Evolutionary conservation across 2,888 invertebrate species (phyloP), one percentile per base, ranked within the genome.

Genomic region (Pristionchus mayeri): DNA sequence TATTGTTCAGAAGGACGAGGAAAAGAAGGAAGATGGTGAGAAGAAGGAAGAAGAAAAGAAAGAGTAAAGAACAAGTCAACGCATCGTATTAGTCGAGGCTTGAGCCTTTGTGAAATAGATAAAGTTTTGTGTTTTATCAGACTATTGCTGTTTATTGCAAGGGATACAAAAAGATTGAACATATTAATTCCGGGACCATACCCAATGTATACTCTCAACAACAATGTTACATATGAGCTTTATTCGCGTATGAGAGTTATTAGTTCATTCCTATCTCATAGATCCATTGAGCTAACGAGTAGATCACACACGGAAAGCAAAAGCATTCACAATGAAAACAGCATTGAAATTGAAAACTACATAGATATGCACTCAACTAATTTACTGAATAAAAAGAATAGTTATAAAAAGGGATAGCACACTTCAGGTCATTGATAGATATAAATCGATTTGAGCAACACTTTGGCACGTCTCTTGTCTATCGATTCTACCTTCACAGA

Each of bases 41-140:
- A 71, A 71, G 71, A 71, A 71, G 37, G 71, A 71, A 71, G 71
- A 71, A 71, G 71, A 71, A 30, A 71, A 71, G 71, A 71, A 71
- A 71, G 71, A 71, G 71, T 40, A 24, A 71, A n/a, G 11, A n/a
- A n/a, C 71, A 16, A 71, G 44, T 37, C 71, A 44, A 50, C 18
- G 7, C 44, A 21, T 37, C 44, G 71, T 71, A 71, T 40, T 7
- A n/a, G 71, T 71, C 40, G 44, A 71, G 40, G 71, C 71, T 24
- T 71, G 37, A 71, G 71, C 71, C 71, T 71, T 71, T n/a, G 54
- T 52, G 50, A 79, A 50, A 79, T 21, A 52, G 37, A 79, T 63
- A 63, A 63, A 63, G 63, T 30, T 63, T 63, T 63, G 63, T 63
- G 63, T 63, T 63, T 63, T 63, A 63, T 63, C 63, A 16, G 13